Conservation (phyloP, 1,140 invertebrate species). For the Philopotamus ludificatus region DNA sequence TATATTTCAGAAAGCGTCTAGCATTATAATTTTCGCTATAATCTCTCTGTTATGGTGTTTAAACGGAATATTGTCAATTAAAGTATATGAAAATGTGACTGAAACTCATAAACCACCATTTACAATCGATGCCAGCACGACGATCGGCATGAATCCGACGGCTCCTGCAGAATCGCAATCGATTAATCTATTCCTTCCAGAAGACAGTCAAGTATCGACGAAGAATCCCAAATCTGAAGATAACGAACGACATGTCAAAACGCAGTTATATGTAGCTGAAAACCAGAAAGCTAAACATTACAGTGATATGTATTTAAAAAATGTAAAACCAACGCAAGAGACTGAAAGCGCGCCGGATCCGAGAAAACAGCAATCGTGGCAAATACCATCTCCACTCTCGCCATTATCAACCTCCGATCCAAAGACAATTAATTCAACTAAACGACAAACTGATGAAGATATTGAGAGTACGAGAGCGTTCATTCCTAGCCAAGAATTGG, state of each 20-base stretch:
- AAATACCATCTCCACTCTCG: conserved; percentile 35
- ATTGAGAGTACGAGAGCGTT: conserved; percentile 14
- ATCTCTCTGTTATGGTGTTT: conserved; percentile 30
- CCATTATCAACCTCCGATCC: conserved; percentile 28
- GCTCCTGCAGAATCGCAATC: conserved; percentile 5
- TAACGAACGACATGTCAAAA: conserved; percentile 28
- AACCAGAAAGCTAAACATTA: conserved; percentile 27
- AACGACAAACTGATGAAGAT: conserved; percentile 33
- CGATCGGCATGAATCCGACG: background rate
- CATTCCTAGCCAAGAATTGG: conserved; percentile 36
- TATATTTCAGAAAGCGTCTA: conserved; percentile 28
- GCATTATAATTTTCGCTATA: conserved; percentile 19
- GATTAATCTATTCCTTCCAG: conserved; percentile 11
- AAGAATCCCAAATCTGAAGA: background rate
- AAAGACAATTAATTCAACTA: conserved; percentile 37
- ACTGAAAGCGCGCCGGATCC: background rate
- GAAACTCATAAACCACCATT: conserved; percentile 15
- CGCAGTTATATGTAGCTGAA: conserved; percentile 28
- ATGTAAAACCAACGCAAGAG: conserved; percentile 2
- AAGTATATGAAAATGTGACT: conserved; percentile 34
- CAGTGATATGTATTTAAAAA: conserved; percentile 16
- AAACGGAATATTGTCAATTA: conserved; percentile 30
- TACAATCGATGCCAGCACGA: conserved; percentile 14
- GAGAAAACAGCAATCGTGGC: conserved; percentile 35
- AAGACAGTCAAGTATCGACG: background rate